phyloP scores from a whole-genome alignment of 92 coral and sea anemone genomes.

The Umimayanthus kanabou region DNA sequence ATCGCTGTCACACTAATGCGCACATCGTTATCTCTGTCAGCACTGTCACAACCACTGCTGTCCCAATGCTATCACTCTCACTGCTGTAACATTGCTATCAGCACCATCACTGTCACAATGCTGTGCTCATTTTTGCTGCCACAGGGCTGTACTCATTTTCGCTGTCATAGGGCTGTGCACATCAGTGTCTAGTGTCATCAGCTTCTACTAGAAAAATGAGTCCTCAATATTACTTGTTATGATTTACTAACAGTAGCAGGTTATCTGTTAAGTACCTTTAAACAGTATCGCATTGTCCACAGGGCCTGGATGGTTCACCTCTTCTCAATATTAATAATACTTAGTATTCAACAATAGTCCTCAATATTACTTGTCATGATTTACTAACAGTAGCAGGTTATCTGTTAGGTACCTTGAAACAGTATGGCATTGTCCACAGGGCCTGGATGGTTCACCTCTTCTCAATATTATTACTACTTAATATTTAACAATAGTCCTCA shows the following conservation, averaged over 20 bases:
- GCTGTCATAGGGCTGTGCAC: no score
- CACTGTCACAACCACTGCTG: no score
- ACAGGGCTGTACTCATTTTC: no score
- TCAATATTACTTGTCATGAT: no score
- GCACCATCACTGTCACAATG: no score
- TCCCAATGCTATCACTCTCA: no score
- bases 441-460: slow-evolving; percentile 83
- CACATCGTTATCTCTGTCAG: no score
- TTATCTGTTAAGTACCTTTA: slow-evolving; percentile 53
- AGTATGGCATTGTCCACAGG: slow-evolving; percentile 92
- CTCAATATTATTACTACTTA: slow-evolving; percentile 28
- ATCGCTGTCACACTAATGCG: no score
- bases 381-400: neutral
- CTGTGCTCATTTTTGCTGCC: neutral
- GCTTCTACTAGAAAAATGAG: neutral
- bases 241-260: neutral
- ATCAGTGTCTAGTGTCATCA: no score
- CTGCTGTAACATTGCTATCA: no score
- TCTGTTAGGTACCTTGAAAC: slow-evolving; percentile 61
- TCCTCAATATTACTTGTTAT: neutral
- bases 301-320: slow-evolving; percentile 90
- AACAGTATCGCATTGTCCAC: slow-evolving; percentile 87
- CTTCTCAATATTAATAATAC: slow-evolving; percentile 40
- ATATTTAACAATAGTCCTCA: neutral
- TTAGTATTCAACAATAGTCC: neutral